Evolutionary conservation across 2,113 vertebrate species (phyloP).

Genomic region (Chrysochloris asiatica): DNA sequence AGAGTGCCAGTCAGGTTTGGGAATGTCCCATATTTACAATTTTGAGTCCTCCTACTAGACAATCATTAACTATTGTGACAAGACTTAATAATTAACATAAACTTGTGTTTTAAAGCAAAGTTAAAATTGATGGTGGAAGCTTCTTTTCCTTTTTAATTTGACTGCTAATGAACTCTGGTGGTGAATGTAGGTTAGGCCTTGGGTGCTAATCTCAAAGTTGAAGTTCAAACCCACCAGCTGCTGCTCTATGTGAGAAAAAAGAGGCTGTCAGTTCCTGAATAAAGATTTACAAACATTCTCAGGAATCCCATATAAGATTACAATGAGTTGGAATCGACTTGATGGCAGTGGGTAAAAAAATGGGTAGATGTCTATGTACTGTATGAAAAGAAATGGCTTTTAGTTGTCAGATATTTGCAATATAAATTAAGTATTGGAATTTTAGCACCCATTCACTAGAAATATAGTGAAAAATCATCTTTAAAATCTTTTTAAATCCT

Average conservation of each 20-base stretch:
- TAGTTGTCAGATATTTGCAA: background rate
- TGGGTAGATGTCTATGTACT: background rate
- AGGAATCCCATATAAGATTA: too few species aligned
- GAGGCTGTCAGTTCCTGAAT: too few species aligned
- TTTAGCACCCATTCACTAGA: background rate
- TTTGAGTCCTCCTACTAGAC: background rate
- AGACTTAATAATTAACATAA: background rate
- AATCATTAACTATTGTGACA: background rate
- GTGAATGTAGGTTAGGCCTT: too few species aligned
- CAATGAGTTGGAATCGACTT: too few species aligned
- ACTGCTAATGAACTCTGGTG: background rate
- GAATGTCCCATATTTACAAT: background rate
- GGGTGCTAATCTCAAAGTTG: too few species aligned
- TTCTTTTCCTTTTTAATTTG: background rate
- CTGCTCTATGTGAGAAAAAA: too few species aligned
- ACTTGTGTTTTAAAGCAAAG: slow-evolving; percentile 17
- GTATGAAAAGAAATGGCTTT: slow-evolving; percentile 37
- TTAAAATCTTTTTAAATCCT: background rate
- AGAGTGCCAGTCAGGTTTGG: background rate
- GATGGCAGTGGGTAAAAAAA: too few species aligned
- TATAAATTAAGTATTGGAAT: slow-evolving; percentile 6
- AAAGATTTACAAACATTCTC: too few species aligned
- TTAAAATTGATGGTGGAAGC: slow-evolving; percentile 30
- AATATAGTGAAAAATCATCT: slow-evolving; percentile 39
- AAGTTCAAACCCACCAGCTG: too few species aligned